Evolutionary conservation across 2,888 invertebrate genomes (phyloP).

Genomic region (Spialia ferax): DNA sequence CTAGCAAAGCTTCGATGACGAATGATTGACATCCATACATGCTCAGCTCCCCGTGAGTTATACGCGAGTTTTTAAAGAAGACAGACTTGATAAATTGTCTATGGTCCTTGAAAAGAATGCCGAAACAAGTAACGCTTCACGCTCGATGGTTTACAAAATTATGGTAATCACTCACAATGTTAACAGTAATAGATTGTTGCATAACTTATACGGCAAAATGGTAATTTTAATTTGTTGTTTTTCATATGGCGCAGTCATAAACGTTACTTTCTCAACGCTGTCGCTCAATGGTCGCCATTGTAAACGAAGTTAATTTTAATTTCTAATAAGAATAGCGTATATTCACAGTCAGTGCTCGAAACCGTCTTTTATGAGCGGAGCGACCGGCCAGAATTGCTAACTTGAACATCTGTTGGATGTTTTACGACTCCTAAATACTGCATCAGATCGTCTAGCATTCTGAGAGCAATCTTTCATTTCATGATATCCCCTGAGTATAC

Average conservation of each 20-base stretch:
- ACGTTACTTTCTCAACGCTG: conserved; percentile 26
- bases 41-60: neutral
- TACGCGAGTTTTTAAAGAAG: too few species aligned
- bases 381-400: conserved; percentile 1
- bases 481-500: conserved; percentile 2
- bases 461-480: conserved; percentile 13
- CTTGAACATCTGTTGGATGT: conserved; percentile 12
- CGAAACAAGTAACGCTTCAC: conserved; percentile 18
- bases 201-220: conserved; percentile 36
- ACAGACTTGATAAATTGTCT: neutral
- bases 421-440: conserved; percentile 10
- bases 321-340: neutral
- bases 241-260: conserved; percentile 14
- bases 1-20: neutral
- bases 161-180: conserved; percentile 32
- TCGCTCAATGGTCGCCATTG: conserved; percentile 3
- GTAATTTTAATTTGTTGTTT: conserved; percentile 29
- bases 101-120: neutral
- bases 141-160: conserved; percentile 27
- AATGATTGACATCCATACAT: too few species aligned
- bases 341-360: conserved; percentile 2
- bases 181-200: conserved; percentile 32
- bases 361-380: neutral
- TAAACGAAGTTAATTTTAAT: conserved; percentile 4
- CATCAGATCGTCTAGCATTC: conserved; percentile 7